Evolutionary conservation across 2,888 invertebrate species (phyloP).

Genomic region (Eupithecia dodoneata): DNA sequence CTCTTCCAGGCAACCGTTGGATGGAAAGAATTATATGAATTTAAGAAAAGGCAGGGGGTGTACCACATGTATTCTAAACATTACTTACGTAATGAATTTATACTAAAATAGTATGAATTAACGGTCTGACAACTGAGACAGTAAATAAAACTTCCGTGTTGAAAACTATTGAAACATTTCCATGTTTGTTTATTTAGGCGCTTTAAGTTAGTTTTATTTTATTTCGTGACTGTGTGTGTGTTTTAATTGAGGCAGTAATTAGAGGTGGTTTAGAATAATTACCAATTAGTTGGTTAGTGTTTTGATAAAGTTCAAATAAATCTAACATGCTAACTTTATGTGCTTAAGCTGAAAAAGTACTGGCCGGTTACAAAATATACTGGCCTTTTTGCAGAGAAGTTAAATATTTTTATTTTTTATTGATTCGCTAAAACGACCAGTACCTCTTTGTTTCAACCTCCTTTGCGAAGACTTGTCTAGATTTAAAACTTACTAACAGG

Average conservation of each 20-base stretch:
- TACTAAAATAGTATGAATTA: too few species aligned
- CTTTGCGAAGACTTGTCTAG: neutral
- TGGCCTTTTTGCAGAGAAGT: neutral
- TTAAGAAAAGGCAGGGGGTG: too few species aligned
- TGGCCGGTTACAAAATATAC: neutral
- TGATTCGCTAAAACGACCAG: neutral
- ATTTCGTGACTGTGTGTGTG: constrained; percentile 11
- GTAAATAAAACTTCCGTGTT: neutral
- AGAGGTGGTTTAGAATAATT: constrained; percentile 3
- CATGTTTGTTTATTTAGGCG: constrained; percentile 28
- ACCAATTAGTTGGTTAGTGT: neutral
- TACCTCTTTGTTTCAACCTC: neutral
- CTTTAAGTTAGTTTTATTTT: constrained; percentile 12
- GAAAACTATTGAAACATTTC: constrained; percentile 13
- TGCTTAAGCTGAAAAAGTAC: neutral
- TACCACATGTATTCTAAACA: too few species aligned
- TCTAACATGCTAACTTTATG: neutral
- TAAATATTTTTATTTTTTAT: neutral
- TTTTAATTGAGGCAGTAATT: constrained; percentile 18
- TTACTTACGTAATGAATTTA: too few species aligned
- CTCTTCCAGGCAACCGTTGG: too few species aligned
- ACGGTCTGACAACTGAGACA: too few species aligned
- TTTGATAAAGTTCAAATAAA: constrained; percentile 6
- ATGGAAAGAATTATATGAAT: too few species aligned
- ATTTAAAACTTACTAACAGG: too few species aligned